Base-by-base conservation (phyloP, 2,797 vertebrate species). In the Hypotaenidia philippensis region DNA sequence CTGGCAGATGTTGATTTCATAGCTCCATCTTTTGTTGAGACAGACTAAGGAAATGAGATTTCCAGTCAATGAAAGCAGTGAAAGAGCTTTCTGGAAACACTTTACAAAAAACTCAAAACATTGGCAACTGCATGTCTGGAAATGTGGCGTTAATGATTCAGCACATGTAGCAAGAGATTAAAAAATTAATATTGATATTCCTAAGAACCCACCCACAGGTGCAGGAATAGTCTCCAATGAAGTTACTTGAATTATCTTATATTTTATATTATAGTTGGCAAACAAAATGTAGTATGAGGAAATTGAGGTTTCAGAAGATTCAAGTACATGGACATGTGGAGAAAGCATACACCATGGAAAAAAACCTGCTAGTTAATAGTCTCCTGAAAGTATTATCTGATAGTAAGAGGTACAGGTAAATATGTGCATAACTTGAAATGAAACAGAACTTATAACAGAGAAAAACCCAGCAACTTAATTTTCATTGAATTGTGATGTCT, bases 141-240 rank as follows among this genome's bases (percentile, higher is more conserved):
- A 89, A 87, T 68, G 32, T 57, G 32, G 9, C 49, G 75, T 49
- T 60, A 81, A 81, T 45, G 53, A 83, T 66, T 75, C 59, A 52
- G 2, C 17, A 56, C 16, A n/a, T 6, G 32, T 31, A 83, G 20
- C 6, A 72, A 53, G n/a, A 87, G 26, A 87, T 53, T 84, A 61
- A 89, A 90, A 82, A 82, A 75, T 26, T 0, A 74, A 66, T 93
- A 90, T 68, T 45, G 56, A 60, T 80, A 36, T 31, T 80, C 10
- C 10, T 80, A 68, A 77, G 20, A 56, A 71, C 52, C 25, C 27
- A 64, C 9, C 3, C 19, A 50, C 26, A 59, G 1, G 1, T 74
- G 34, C 38, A 78, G 40, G 21, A 36, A 77, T 45, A 68, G 31
- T 2, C 5, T 32, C 3, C 6, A 38, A 55, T 25, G 18, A 13